These are phyloP conservation scores for Poicephalus gulielmi DNA, from an alignment of 2,113 vertebrate genomes.

Conservation along the genomic window DNA sequence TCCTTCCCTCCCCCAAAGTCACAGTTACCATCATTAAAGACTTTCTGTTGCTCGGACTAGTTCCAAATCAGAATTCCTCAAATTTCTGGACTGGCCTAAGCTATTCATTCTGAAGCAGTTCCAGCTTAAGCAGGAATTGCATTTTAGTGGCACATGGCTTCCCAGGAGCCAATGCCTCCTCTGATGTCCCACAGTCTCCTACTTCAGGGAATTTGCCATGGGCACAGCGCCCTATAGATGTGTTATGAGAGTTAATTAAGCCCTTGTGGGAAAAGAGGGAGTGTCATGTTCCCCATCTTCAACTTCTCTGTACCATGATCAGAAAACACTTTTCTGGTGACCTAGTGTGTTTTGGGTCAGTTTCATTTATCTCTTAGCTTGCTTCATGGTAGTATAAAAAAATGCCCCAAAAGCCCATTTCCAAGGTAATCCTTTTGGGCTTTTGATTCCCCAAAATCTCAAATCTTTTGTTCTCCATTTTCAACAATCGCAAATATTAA, in stretches of 20 bases:
- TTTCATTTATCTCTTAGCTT: not conserved
- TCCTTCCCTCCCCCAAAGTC: not conserved
- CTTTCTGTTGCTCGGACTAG: not conserved
- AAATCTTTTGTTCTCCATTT: not conserved
- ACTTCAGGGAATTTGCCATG: not conserved
- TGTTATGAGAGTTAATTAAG: not conserved
- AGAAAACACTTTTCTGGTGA: not conserved
- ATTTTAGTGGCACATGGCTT: not conserved
- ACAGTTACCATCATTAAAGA: not conserved
- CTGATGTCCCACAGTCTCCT: not conserved
- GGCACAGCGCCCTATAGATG: not conserved
- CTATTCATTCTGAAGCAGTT: not conserved
- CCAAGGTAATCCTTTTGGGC: not conserved
- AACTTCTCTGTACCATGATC: not conserved
- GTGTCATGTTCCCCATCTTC: not conserved
- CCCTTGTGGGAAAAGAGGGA: not conserved
- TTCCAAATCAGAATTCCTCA: not conserved
- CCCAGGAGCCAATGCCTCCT: fast-evolving
- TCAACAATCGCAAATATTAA: not conserved
- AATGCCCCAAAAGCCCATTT: not conserved
- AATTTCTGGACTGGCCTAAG: not conserved
- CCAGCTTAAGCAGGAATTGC: not conserved
- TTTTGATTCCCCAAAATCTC: not conserved
- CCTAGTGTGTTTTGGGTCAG: not conserved
- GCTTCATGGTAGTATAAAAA: not conserved